phyloP scores from a whole-genome alignment of 2,113 vertebrate species.

The Neomonachus schauinslandi region DNA sequence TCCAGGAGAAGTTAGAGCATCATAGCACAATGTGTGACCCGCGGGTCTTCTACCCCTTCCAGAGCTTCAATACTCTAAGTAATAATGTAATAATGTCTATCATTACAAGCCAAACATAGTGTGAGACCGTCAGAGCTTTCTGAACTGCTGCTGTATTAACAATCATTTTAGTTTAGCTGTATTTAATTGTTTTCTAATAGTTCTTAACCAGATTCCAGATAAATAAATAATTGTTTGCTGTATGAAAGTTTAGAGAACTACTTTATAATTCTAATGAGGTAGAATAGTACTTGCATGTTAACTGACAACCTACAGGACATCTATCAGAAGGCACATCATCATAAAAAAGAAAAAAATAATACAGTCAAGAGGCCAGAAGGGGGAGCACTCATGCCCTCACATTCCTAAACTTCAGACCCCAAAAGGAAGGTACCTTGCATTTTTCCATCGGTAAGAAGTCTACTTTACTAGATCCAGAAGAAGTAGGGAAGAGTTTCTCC shows the following conservation, averaged over 20 bases:
- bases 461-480: background rate
- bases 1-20: background rate
- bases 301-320: background rate
- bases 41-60: background rate
- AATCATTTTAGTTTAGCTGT: background rate
- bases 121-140: background rate
- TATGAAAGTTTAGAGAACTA: background rate
- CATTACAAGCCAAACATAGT: background rate
- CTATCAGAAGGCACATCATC: background rate
- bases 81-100: background rate
- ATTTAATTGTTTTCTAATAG: conserved; percentile 2
- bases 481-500: background rate
- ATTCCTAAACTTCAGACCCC: background rate
- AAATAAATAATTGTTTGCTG: background rate
- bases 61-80: background rate
- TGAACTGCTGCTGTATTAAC: background rate
- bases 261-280: background rate
- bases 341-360: background rate
- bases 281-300: background rate
- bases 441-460: background rate
- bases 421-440: background rate
- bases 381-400: background rate
- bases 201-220: background rate
- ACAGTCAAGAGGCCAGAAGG: background rate
- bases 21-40: background rate